phyloP scores from a whole-genome alignment of 2,888 invertebrate genomes.

The Eupeodes luniger region DNA sequence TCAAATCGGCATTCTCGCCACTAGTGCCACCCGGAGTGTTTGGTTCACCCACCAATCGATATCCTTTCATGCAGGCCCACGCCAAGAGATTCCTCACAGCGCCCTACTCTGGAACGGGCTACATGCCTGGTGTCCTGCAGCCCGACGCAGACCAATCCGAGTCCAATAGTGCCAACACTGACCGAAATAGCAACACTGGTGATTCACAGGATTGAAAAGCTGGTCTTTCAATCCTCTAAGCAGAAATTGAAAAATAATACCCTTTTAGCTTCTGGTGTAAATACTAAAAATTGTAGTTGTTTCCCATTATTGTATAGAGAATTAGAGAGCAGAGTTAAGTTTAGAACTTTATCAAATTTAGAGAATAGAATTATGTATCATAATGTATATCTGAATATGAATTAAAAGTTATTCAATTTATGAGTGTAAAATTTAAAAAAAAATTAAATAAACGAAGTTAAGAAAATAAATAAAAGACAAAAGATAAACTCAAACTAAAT shows the following conservation, averaged over 20 bases:
- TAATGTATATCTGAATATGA: slow-evolving; percentile 41
- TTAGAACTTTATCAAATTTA: slow-evolving; percentile 56
- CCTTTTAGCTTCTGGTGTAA: slow-evolving; percentile 54
- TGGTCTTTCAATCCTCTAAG: slow-evolving; percentile 45
- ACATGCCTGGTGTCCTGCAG: slow-evolving; percentile 90
- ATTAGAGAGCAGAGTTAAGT: slow-evolving; percentile 53
- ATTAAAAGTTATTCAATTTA: slow-evolving; percentile 57
- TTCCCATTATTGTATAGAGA: slow-evolving; percentile 18
- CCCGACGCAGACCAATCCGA: slow-evolving; percentile 83
- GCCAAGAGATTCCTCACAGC: slow-evolving; percentile 92
- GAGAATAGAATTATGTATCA: slow-evolving; percentile 61
- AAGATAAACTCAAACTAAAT: slow-evolving; percentile 32
- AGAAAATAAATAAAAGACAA: slow-evolving; percentile 46
- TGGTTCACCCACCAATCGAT: slow-evolving; percentile 83
- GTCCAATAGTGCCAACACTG: slow-evolving; percentile 84
- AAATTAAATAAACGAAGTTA: slow-evolving; percentile 35
- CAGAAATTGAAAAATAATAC: neutral
- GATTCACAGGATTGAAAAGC: slow-evolving; percentile 83
- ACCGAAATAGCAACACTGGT: slow-evolving; percentile 83
- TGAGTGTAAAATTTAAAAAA: slow-evolving; percentile 31
- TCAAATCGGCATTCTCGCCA: slow-evolving; percentile 91
- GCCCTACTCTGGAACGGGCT: slow-evolving; percentile 93
- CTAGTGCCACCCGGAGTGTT: slow-evolving; percentile 85
- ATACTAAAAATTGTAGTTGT: slow-evolving; percentile 50
- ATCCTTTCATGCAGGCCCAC: slow-evolving; percentile 86